Base-by-base conservation (phyloP, 2,797 vertebrate species). In the Argentina silus region DNA sequence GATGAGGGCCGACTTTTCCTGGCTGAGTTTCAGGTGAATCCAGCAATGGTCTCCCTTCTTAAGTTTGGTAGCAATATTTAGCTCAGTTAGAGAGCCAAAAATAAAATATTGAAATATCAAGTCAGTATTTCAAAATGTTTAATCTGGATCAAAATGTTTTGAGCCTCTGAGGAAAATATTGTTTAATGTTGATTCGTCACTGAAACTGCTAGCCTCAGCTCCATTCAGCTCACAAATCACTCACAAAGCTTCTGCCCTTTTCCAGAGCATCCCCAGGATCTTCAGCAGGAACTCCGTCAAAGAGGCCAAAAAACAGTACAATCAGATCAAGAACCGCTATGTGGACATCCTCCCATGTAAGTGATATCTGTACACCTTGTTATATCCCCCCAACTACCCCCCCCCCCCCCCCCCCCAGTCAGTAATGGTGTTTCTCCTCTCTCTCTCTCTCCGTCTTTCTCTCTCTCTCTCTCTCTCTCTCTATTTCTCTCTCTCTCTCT, bases 271-370 rank as follows among this genome's bases (percentile, higher is more conserved):
- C 74, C 98, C 98, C 4, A 94, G 96, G 27, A 94, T 98, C 76
- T 98, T 97, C 85, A 95, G 92, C 17, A 93, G 96, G 82, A 95
- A 93, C 85, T 2, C 91, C 0, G 92, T 97, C 86, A 98, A 95
- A 89, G 97, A 98, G 62, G 98, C 98, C 42, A 96, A 95, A 68
- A 98, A 95, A 75, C 0, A 70, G 36, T 92, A 80, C 79, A 99
- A 99, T 64, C 88, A 90, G 77, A 79, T 90, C 53, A 99, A 98
- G 93, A 99, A 99, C 79, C 97, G 98, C 53, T 99, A 99, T 0
- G 93, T 98, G 36, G 98, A 99, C 88, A 99, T 99, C 78, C 94
- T 99, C 66, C 98, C 97, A 23, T 99, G 98, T 99, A 83, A 95
- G 96, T 95, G 75, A 42, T 55, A 1, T 6, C 11, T 17, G 6